Evolutionary conservation across 2,113 vertebrate genomes (phyloP), one percentile per base, ranked within the genome.

Genomic region (Peromyscus leucopus): DNA sequence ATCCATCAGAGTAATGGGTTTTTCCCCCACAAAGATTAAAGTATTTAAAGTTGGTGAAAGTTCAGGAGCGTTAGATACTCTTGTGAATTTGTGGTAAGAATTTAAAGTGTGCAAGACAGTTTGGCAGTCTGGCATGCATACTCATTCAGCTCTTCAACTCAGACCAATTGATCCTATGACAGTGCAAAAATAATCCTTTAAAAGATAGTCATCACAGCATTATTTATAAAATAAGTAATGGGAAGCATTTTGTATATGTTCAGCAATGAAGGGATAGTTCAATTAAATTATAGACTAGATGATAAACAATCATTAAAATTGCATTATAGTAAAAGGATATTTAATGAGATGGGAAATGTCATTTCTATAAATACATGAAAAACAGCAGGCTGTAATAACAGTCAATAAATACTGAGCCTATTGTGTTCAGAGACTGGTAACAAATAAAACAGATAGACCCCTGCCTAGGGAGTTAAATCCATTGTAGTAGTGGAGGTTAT

Each of bases 21-120:
- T 8, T 2, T 7, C 2, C 5, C 13, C 24, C 2, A 28, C 7
- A 76, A 78, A 71, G 61, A 89, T 55, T 89, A 95, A 96, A 95
- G 67, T 71, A 74, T 39, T 95, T 67, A 55, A 9, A 87, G 74
- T 91, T 91, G 79, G 57, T 95, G 39, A 95, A 46, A 90, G 19
- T 93, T 3, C 89, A 31, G 36, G 57, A 33, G 86, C 91, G 83
- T 57, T 76, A 93, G 63, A 80, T 24, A 39, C 21, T 94, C 12
- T 67, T 48, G 94, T 94, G 79, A 97, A 90, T 74, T 91, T 63
- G 69, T n/a, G 63, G 4, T 65, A 87, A 80, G 95, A 86, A 80
- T 93, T n/a, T 88, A 88, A 97, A 97, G 87, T 36, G 10, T 72
- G 42, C 26, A 94, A 90, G 96, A 96, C 63, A 93, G 48, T 92